A percentile compares a stretch with the other conserved stretches of the same genome.
phyloP scores from a whole-genome alignment of 2,888 invertebrate species.

The Leucophenga montana region DNA sequence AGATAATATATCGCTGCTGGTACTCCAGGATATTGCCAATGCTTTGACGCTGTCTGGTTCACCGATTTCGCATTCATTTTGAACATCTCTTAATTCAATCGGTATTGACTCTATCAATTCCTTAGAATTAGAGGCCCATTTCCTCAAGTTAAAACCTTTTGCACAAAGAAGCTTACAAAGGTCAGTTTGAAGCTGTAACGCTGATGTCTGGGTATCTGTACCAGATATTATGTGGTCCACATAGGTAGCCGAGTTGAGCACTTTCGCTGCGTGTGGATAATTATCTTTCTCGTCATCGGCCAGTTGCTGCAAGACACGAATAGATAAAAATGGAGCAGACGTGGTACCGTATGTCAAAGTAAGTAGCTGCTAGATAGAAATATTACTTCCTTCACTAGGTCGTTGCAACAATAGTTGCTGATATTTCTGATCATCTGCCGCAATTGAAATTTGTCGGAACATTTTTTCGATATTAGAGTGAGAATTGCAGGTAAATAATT shows the following conservation, averaged over 20 bases:
- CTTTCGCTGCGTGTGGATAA: no score
- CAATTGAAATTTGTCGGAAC: constrained; percentile 38
- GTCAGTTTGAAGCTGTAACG: constrained; percentile 26
- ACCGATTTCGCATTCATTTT: constrained; percentile 25
- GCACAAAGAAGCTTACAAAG: constrained; percentile 28
- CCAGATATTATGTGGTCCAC: constrained; percentile 39
- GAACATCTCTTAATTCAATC: constrained; percentile 16
- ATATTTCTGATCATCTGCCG: constrained; percentile 21
- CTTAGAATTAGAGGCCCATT: constrained; percentile 26
- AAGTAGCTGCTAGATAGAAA: constrained; percentile 34
- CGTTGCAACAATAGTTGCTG: constrained; percentile 42
- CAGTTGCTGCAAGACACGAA: no score
- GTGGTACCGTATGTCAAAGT: constrained; percentile 37
- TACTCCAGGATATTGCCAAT: constrained; percentile 7
- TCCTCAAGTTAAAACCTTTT: constrained; percentile 27
- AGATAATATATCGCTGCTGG: no score
- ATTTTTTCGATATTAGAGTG: constrained; percentile 39
- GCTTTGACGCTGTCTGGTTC: constrained; percentile 20
- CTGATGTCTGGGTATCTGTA: constrained; percentile 22
- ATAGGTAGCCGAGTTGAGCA: no score
- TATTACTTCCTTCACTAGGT: constrained; percentile 10
- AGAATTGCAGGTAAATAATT: constrained; percentile 30
- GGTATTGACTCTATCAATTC: constrained; percentile 25
- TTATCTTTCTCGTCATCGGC: no score
- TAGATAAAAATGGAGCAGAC: no score